phyloP scores from a whole-genome alignment of 1,140 invertebrate species.

The Centruroides sculpturatus region DNA sequence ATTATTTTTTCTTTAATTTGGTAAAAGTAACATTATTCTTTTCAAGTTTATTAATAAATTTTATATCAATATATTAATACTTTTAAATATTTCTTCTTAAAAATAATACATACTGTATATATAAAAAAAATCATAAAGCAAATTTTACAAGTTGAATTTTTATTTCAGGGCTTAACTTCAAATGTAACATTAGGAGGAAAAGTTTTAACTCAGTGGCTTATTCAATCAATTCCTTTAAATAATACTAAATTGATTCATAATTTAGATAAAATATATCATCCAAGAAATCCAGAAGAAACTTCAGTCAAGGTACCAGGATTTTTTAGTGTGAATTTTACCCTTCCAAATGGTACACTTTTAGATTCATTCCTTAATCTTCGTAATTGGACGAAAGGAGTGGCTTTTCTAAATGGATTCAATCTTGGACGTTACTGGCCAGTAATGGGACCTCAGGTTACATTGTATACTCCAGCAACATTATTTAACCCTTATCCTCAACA shows the following conservation, averaged over 20 bases:
- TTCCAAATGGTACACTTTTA: conserved; percentile 15
- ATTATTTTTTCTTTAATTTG: too few species aligned
- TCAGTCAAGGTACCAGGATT: conserved; percentile 15
- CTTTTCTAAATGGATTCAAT: conserved; percentile 47
- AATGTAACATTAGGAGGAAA: conserved; percentile 31
- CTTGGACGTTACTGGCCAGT: conserved; percentile 63
- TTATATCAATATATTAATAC: too few species aligned
- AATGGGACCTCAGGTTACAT: conserved; percentile 54
- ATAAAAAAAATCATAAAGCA: too few species aligned
- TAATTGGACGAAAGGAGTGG: conserved; percentile 14
- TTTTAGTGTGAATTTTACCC: conserved; percentile 32
- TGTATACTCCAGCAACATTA: conserved; percentile 48
- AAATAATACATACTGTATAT: too few species aligned
- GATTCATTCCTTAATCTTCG: conserved; percentile 11
- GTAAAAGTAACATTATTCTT: too few species aligned
- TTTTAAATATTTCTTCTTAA: too few species aligned
- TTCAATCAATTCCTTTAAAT: conserved; percentile 21
- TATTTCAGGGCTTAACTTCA: conserved; percentile 29
- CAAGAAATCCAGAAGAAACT: not conserved
- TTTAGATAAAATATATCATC: conserved; percentile 6
- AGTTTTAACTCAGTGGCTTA: conserved; percentile 27
- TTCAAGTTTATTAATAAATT: too few species aligned
- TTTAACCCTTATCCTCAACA: conserved; percentile 24
- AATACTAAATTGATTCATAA: not conserved
- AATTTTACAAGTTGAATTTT: too few species aligned